Evolutionary conservation across 2,113 vertebrate genomes (phyloP), one percentile per base, ranked within the genome.

Genomic region (Cebidichthys violaceus): DNA sequence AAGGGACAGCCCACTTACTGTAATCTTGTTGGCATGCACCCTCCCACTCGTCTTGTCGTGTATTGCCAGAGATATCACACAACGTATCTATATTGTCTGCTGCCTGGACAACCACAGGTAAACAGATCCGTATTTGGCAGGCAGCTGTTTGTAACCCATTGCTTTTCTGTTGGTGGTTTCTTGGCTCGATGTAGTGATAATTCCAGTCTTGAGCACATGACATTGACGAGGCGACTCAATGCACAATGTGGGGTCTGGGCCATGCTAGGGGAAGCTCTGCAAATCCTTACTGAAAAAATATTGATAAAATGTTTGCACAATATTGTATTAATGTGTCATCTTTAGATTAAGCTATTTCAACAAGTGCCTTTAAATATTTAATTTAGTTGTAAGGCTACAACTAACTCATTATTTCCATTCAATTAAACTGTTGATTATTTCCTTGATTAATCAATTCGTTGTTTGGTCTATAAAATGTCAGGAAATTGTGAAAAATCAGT

Each of bases 91-190:
- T 83, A 69, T 75, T 72, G 72, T 90, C 75, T 83, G 77, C 81
- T 82, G 84, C 84, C 84, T 47, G 71, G 88, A 88, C 85, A 82
- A 89, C 79, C 9, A 14, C 79, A 88, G 85, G 83, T 85, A 89
- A 90, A 79, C 85, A 84, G 27, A 82, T 50, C 14, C 57, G 65
- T 67, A 24, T 83, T 81, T 82, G 79, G 79, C 77, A 80, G 74
- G 62, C 66, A 75, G 70, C 67, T 81, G 76, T 88, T 87, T 70
- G 70, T 79, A 29, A 86, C 41, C 41, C 39, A 43, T 62, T 70
- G 65, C 27, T 61, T 75, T 79, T 59, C 20, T 77, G 78, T 73
- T 73, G 65, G 41, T 22, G 43, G 22, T 33, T 77, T 60, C 77
- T 84, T 77, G 84, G 89, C 77, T 76, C 20, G 3, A 27, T 59